These are phyloP conservation scores for Brachyptera putata DNA, from an alignment of 2,888 invertebrate genomes.

Conservation along the genomic window DNA sequence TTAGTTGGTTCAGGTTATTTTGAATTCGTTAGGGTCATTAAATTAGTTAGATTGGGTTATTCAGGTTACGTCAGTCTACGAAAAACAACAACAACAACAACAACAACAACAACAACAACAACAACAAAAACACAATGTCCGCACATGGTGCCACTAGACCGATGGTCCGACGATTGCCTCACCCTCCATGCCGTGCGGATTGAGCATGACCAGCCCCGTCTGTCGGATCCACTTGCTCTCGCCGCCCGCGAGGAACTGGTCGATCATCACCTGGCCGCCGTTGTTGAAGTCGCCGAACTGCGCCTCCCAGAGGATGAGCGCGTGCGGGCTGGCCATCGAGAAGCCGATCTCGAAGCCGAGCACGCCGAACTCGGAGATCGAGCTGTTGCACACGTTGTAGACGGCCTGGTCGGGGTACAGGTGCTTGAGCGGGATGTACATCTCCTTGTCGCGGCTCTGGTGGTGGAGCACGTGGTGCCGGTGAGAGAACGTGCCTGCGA, in stretches of 20 bases:
- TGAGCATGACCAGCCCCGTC: conserved; percentile 22
- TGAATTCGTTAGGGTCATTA: too few relatives aligned
- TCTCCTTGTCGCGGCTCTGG: conserved; percentile 67
- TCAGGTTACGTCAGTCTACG: too few relatives aligned
- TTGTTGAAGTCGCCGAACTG: conserved; percentile 86
- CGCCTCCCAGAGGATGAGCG: conserved; percentile 76
- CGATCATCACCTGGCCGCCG: conserved; percentile 64
- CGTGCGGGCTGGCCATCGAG: conserved; percentile 69
- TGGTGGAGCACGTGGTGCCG: conserved; percentile 80
- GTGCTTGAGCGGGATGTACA: conserved; percentile 60
- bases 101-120: too few relatives aligned
- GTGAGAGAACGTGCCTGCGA: conserved; percentile 66
- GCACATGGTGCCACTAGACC: too few relatives aligned
- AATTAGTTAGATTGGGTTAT: too few relatives aligned
- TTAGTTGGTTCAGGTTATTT: too few relatives aligned
- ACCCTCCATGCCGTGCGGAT: conserved; percentile 50
- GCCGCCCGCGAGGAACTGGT: conserved; percentile 54
- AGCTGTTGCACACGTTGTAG: conserved; percentile 77
- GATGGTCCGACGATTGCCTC: too few relatives aligned
- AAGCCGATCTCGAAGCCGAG: conserved; percentile 79
- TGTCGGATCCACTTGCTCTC: conserved; percentile 41
- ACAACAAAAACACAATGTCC: too few relatives aligned
- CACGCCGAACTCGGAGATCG: conserved; percentile 69
- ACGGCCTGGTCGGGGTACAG: conserved; percentile 65
- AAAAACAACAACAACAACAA: too few relatives aligned